Evolutionary conservation across 2,797 vertebrate genomes (phyloP), one percentile per base, ranked within the genome.

Genomic region (Geotrypetes seraphini): DNA sequence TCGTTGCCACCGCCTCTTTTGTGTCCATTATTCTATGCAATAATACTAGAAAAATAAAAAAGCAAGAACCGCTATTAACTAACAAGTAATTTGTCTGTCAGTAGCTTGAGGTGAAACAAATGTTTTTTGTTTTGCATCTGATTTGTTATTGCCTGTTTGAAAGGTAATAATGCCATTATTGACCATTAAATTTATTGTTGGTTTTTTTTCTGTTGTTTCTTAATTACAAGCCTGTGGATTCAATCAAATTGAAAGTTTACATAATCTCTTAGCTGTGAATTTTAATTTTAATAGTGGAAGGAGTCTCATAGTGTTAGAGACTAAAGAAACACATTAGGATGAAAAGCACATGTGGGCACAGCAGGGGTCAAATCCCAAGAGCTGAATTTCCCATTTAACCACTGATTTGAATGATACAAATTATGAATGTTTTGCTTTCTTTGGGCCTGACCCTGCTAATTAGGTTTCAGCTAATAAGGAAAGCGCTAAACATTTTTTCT

Each of bases 381-480:
- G 28, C 40, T 30, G 18, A 36, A 2, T 4, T 25, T 43, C 29
- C 35, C 28, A 41, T 35, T 46, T 42, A 28, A 41, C 36, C 33
- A 46, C 6, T 41, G 25, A 30, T 36, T 18, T n/a, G n/a, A n/a
- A n/a, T n/a, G n/a, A n/a, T n/a, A n/a, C n/a, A n/a, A n/a, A n/a
- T n/a, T n/a, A n/a, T n/a, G n/a, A n/a, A n/a, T n/a, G n/a, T n/a
- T n/a, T n/a, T 48, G 29, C 31, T 40, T 50, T 31, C n/a, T n/a
- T n/a, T 4, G 4, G 11, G 35, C 53, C 10, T 46, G 41, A 35
- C 40, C n/a, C 20, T 22, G 8, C 6, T 10, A n/a, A n/a, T n/a
- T 30, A 12, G 43, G 11, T 41, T 52, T 41, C 24, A 48, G 45
- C 45, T 20, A 7, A 25, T 21, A 3, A 16, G 54, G 25, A 2